Evolutionary conservation across 1,140 invertebrate genomes (phyloP), one percentile per base, ranked within the genome.

Genomic region (Antheraea pernyi): DNA sequence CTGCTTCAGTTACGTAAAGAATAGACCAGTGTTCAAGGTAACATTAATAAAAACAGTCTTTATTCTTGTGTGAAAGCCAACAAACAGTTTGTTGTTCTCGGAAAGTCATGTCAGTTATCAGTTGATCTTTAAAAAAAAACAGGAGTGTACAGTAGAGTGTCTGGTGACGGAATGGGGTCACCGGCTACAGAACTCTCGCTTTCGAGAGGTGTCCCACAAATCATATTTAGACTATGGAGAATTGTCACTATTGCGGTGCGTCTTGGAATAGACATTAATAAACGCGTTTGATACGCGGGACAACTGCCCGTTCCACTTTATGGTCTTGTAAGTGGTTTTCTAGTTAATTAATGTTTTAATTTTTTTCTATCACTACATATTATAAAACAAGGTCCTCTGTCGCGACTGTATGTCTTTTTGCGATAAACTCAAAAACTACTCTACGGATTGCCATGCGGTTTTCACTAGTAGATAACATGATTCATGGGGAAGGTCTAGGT

Each of bases 151-250:
- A 61, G 37, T 37, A 46, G 71, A 62, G 68, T 53, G 68, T 48
- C 64, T 71, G 64, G 71, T 72, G 68, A 65, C 74, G 67, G 68
- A 79, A 74, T 73, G 77, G 70, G 77, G 77, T 77, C 75, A 81
- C 19, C 67, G 69, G 69, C 67, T 64, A 74, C 30, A 68, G 48
- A 69, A 71, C 66, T 74, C 69, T 74, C 75, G 74, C 72, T 70
- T 68, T 69, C 73, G 75, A 74, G 75, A 76, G 77, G 75, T 66
- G 79, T 76, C 70, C 77, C 70, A 82, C 80, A 78, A 82, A 82
- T 82, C 80, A 82, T 78, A 82, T 82, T 82, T 82, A 82, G 78
- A 69, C 69, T 72, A 71, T 78, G 73, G 75, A 78, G 76, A 78
- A 78, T 78, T 74, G 76, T 68, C 74, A 78, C 74, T 79, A 69